Conservation (phyloP, 1,140 invertebrate genomes). For the Pseudomyrmex concolor region DNA sequence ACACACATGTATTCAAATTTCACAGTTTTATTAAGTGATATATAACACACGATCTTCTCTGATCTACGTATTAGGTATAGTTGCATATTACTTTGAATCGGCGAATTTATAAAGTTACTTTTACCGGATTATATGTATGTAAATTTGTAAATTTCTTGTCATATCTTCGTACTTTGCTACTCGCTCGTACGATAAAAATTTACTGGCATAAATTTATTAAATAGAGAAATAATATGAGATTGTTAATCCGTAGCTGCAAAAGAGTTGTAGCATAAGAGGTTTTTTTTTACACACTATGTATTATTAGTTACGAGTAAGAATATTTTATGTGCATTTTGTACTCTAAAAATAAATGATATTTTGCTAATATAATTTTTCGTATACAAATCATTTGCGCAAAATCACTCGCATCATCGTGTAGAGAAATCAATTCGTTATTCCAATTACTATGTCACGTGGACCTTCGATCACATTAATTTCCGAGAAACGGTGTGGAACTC, state of each 20-base stretch:
- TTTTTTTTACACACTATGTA: constrained; percentile 13
- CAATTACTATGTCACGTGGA: neutral
- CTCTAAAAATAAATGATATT: constrained; percentile 44
- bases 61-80: too few species aligned
- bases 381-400: neutral
- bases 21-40: neutral
- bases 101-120: constrained; percentile 5
- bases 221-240: neutral
- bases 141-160: neutral
- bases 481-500: constrained; percentile 10
- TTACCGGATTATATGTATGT: neutral
- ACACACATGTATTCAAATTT: neutral
- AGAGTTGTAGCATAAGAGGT: neutral
- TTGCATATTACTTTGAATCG: neutral
- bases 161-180: neutral
- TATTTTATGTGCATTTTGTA: constrained; percentile 36
- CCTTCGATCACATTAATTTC: constrained; percentile 30
- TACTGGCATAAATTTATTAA: neutral
- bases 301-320: constrained; percentile 3
- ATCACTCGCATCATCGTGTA: neutral
- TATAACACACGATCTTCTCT: neutral
- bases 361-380: neutral
- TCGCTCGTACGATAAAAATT: neutral
- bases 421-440: neutral
- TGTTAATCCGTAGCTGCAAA: neutral